phyloP scores from a whole-genome alignment of 2,113 vertebrate genomes.

The Lagopus leucura region DNA sequence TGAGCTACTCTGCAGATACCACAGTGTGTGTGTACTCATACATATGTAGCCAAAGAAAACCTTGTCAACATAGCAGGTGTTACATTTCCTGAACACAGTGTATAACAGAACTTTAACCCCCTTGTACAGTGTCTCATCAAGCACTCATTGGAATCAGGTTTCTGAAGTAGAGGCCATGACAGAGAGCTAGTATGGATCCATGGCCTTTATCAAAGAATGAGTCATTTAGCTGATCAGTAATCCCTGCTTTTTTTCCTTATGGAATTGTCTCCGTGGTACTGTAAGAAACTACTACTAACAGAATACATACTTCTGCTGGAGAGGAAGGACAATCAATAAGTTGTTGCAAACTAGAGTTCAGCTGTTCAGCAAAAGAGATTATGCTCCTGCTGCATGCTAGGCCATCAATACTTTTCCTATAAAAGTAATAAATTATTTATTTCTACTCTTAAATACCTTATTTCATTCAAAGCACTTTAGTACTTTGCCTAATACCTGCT shows the following conservation, averaged over 20 bases:
- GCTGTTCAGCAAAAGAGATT: neutral
- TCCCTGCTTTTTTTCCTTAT: neutral
- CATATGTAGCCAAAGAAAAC: neutral
- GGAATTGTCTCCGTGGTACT: neutral
- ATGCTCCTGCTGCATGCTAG: neutral
- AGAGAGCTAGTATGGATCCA: neutral
- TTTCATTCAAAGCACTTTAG: neutral
- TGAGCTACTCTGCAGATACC: neutral
- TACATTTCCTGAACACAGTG: neutral
- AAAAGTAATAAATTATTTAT: neutral
- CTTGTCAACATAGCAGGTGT: neutral
- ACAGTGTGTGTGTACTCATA: neutral
- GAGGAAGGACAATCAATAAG: neutral
- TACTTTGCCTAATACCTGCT: neutral
- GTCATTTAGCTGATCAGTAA: neutral
- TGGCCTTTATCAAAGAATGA: neutral
- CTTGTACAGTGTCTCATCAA: neutral
- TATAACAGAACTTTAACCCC: neutral
- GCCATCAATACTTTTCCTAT: neutral
- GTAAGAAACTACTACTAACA: neutral
- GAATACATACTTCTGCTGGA: neutral
- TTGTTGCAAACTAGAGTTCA: neutral
- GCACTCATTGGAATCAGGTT: neutral
- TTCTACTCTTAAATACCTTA: neutral
- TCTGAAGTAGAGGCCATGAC: neutral